Conservation (phyloP, 2,113 vertebrate species). For the Pseudopipra pipra region DNA sequence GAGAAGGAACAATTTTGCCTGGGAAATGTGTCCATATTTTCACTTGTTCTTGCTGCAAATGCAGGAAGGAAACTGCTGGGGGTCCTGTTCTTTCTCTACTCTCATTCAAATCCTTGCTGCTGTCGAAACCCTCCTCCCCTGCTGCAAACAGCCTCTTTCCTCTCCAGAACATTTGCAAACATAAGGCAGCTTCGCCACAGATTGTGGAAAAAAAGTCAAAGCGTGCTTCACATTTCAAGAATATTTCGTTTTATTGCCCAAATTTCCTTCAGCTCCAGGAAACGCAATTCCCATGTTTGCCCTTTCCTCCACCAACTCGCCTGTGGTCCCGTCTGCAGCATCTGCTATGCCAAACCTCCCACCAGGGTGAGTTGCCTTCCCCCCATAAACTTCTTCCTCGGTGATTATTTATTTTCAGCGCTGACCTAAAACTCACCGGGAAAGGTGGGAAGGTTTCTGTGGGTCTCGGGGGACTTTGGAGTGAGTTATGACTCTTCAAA, state of each 20-base stretch:
- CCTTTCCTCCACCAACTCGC: background rate
- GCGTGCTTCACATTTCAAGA: background rate
- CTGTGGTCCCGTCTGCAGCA: background rate
- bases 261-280: background rate
- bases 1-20: background rate
- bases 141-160: background rate
- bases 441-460: background rate
- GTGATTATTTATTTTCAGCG: background rate
- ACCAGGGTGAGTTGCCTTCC: background rate
- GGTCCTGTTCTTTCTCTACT: background rate
- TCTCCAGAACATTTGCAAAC: background rate
- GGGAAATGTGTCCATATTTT: background rate
- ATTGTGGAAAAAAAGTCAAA: background rate
- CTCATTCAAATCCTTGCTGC: background rate
- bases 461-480: background rate
- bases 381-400: background rate
- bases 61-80: background rate
- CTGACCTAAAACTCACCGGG: background rate
- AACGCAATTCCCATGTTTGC: background rate
- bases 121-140: background rate
- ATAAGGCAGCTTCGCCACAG: background rate
- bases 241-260: background rate
- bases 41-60: background rate
- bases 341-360: background rate
- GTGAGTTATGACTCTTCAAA: background rate